Conservation (phyloP, 2,888 invertebrate species). For the Dolichopus griseipennis region DNA sequence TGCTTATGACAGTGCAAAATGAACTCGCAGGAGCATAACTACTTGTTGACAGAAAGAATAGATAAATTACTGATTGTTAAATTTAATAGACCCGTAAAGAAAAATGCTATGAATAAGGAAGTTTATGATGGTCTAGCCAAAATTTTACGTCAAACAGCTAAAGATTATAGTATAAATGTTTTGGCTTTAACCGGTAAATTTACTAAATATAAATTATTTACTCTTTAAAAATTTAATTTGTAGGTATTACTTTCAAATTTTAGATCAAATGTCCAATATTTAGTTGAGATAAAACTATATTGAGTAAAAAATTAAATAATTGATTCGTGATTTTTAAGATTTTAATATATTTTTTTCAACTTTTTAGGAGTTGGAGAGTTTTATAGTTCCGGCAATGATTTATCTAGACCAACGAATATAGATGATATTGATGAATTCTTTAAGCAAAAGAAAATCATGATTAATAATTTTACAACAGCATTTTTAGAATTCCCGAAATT, state of each 20-base stretch:
- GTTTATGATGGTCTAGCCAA: slow-evolving; percentile 60
- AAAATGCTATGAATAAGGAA: slow-evolving; percentile 63
- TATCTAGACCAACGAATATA: slow-evolving; percentile 29
- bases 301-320: no score
- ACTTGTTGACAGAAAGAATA: slow-evolving; percentile 34
- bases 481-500: slow-evolving; percentile 84
- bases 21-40: no score
- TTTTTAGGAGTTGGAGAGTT: slow-evolving; percentile 28
- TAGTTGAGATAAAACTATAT: no score
- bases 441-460: slow-evolving; percentile 27
- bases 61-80: slow-evolving; percentile 52
- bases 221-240: no score
- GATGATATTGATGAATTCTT: slow-evolving; percentile 32
- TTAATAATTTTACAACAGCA: slow-evolving; percentile 59
- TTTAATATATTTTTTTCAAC: neutral
- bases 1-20: no score
- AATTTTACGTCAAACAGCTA: slow-evolving; percentile 59
- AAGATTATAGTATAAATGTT: slow-evolving; percentile 55
- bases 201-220: no score
- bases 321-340: no score
- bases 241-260: no score
- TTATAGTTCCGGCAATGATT: slow-evolving; percentile 80
- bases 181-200: slow-evolving; percentile 62
- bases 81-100: slow-evolving; percentile 68
- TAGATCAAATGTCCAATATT: no score